A percentile compares a stretch with the other conserved stretches of the same genome.
These are phyloP conservation scores for Penaeus chinensis DNA, from an alignment of 1,140 invertebrate species.

Conservation along the genomic window DNA sequence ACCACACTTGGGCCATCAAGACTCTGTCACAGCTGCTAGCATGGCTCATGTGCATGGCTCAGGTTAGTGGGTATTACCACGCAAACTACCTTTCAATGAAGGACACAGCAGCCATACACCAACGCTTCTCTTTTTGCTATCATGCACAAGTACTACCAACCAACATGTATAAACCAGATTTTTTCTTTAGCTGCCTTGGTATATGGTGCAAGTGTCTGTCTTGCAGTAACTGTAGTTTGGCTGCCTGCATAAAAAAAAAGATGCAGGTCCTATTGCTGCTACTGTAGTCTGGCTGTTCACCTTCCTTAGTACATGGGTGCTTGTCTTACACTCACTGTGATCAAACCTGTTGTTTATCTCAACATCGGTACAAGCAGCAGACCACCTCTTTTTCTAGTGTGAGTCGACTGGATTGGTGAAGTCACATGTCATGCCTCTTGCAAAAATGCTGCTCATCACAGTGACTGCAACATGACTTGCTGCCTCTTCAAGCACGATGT, in stretches of 20 bases:
- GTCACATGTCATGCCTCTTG: background rate
- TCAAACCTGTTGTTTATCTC: background rate
- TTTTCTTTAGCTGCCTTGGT: constrained; percentile 42
- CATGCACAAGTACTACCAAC: constrained; percentile 42
- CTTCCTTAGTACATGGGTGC: constrained; percentile 31
- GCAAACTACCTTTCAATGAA: constrained; percentile 44
- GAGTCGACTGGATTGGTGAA: background rate
- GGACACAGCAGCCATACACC: constrained; percentile 42
- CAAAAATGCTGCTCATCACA: constrained; percentile 1
- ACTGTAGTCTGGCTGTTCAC: constrained; percentile 45
- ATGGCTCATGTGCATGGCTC: constrained; percentile 37
- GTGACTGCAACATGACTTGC: constrained; percentile 24
- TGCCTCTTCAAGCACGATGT: constrained; percentile 28
- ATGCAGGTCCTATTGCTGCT: constrained; percentile 21
- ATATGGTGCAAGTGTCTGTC: constrained; percentile 37
- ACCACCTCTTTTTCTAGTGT: background rate
- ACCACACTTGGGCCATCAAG: constrained; percentile 47
- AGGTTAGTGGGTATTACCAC: constrained; percentile 44
- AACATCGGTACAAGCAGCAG: constrained; percentile 8
- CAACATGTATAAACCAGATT: constrained; percentile 20
- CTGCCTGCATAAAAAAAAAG: constrained; percentile 29
- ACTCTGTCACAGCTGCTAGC: constrained; percentile 45
- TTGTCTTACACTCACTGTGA: constrained; percentile 32
- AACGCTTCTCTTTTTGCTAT: constrained; percentile 43
- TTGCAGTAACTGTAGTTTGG: constrained; percentile 42